These are phyloP conservation scores for Eledona agricola DNA, from an alignment of 2,888 invertebrate species.

Conservation along the genomic window DNA sequence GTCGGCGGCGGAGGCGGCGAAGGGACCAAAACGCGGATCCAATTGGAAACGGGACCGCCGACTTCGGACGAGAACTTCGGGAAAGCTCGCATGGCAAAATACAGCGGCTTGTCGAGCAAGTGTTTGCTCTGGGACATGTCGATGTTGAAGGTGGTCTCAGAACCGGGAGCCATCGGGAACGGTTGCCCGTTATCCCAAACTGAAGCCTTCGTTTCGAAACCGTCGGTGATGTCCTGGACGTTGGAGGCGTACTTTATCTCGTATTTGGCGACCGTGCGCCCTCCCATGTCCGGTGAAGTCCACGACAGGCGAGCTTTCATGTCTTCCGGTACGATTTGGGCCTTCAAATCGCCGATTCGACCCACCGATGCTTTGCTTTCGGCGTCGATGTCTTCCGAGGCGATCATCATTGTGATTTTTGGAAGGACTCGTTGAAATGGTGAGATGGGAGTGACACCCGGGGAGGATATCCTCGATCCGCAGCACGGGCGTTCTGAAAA, in stretches of 20 bases:
- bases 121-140: conserved; percentile 63
- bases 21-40: conserved; percentile 65
- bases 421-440: conserved; percentile 66
- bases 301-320: conserved; percentile 66
- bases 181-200: conserved; percentile 63
- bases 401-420: conserved; percentile 62
- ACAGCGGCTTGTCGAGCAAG: conserved; percentile 64
- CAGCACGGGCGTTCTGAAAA: conserved; percentile 66
- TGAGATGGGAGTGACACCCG: conserved; percentile 62
- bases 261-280: conserved; percentile 64
- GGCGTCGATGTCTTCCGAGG: conserved; percentile 57
- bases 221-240: conserved; percentile 62
- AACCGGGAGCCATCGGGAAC: conserved; percentile 65
- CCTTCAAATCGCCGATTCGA: conserved; percentile 67
- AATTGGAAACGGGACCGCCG: conserved; percentile 66
- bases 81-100: conserved; percentile 66
- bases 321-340: conserved; percentile 61
- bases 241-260: conserved; percentile 64
- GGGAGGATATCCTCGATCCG: conserved; percentile 64
- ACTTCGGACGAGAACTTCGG: conserved; percentile 57
- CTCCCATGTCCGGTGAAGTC: conserved; percentile 70
- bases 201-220: conserved; percentile 62
- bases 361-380: conserved; percentile 60
- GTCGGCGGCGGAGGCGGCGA: conserved; percentile 66
- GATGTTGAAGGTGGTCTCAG: conserved; percentile 64